Base-by-base conservation (phyloP, 1,140 invertebrate genomes). In the Drosophila micromelanica region DNA sequence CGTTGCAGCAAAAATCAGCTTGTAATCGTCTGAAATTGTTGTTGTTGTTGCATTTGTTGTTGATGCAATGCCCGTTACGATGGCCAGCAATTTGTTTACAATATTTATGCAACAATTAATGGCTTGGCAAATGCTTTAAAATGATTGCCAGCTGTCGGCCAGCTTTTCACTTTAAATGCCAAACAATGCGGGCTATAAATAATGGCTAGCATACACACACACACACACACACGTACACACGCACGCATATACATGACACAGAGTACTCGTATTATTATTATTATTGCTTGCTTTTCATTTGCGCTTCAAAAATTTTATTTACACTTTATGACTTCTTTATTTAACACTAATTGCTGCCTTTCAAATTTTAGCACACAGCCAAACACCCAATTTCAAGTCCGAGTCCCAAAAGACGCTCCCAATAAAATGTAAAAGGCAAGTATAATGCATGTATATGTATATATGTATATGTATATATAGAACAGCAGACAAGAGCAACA, bases 241-340 rank as follows among this genome's bases (percentile, higher is more conserved):
- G 11, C 13, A 32, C n/a, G 4, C 35, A 20, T 6, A 23, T 23
- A 23, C 20, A 23, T 23, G 27, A 27, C 27, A 27, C 32, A 8
- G 17, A 30, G 30, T 12, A 48, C 35, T 48, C 20, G 15, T 32
- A 35, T 35, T 52, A 51, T 13, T 43, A 51, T 13, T 43, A 54
- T 65, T 61, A 42, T 43, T 87, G 76, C 69, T 79, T 79, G 76
- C 64, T 70, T 86, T 78, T 70, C 73, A 87, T 89, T 86, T 86
- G 63, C 56, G 56, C 68, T 76, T 48, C 45, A 73, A 68, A 69
- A 81, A 82, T 76, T 69, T 82, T 89, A 82, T 87, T 87, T 86
- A 87, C 78, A 86, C 76, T 86, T 86, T 86, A 86, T 86, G 75
- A 86, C 76, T 86, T 87, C 82, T 87, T 86, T 86, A 82, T 86